These are phyloP conservation scores for Anisognathus igniventris DNA, from an alignment of 2,797 vertebrate genomes.

Conservation along the genomic window DNA sequence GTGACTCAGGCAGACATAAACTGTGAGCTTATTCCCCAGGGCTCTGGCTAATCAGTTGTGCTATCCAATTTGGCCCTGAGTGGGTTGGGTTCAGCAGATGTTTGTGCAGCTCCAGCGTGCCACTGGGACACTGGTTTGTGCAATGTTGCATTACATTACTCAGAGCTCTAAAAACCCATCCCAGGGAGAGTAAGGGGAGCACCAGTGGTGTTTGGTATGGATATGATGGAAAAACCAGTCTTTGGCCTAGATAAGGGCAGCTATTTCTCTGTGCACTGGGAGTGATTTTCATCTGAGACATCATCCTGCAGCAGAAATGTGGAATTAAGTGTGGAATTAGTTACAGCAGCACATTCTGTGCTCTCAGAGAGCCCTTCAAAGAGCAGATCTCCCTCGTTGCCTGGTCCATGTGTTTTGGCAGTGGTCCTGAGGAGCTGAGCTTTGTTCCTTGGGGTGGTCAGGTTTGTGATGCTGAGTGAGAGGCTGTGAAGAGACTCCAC, in stretches of 20 bases:
- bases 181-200: neutral
- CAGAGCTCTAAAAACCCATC: conserved; percentile 13
- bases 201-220: neutral
- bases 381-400: neutral
- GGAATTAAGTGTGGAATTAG: neutral
- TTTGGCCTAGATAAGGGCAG: neutral
- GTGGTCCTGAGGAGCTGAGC: neutral
- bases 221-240: neutral
- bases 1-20: conserved; percentile 42
- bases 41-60: conserved; percentile 20
- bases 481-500: neutral
- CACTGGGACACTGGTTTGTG: conserved; percentile 1
- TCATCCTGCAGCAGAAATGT: neutral
- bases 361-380: neutral
- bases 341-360: neutral
- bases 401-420: neutral
- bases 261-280: neutral
- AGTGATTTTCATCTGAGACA: neutral
- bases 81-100: conserved; percentile 49
- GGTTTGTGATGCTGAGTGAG: neutral
- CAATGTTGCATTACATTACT: neutral
- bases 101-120: neutral
- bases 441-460: neutral
- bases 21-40: neutral
- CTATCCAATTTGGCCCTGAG: conserved; percentile 24